Conservation (phyloP, 1,140 invertebrate genomes). For the Liolophura sinensis region DNA sequence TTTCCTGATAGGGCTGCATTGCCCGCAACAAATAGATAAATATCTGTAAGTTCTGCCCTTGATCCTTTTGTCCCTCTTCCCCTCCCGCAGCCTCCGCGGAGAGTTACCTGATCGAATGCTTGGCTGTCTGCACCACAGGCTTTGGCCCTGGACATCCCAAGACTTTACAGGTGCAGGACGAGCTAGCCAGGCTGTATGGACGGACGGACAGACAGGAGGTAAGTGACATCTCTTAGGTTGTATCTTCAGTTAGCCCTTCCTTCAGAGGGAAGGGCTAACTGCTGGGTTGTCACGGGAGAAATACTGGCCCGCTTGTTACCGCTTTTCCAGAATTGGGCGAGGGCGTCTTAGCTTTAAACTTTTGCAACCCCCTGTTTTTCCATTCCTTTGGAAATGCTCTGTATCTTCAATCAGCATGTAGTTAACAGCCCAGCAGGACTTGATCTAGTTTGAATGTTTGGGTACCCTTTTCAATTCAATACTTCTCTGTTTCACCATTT, state of each 20-base stretch:
- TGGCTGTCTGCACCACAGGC: conserved; percentile 39
- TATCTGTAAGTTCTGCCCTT: too few relatives aligned
- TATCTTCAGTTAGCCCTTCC: too few relatives aligned
- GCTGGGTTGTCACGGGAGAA: too few relatives aligned
- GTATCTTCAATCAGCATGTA: not conserved
- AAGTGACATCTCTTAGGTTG: conserved; percentile 2
- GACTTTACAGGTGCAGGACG: conserved; percentile 50
- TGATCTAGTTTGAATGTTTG: not conserved
- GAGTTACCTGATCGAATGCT: conserved; percentile 52
- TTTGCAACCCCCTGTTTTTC: too few relatives aligned
- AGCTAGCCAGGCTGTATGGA: conserved; percentile 45
- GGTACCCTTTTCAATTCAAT: not conserved
- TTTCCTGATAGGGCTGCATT: too few relatives aligned
- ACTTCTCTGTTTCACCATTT: not conserved
- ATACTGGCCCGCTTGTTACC: too few relatives aligned
- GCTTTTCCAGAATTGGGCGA: too few relatives aligned
- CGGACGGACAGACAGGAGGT: conserved; percentile 45
- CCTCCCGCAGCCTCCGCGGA: conserved; percentile 44
- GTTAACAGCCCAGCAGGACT: too few relatives aligned
- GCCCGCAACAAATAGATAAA: too few relatives aligned
- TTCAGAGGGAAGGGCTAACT: too few relatives aligned
- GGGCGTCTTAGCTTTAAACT: too few relatives aligned
- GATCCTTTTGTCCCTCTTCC: not conserved
- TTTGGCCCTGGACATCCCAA: conserved; percentile 50
- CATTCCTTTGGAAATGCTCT: too few relatives aligned